Conservation (phyloP, 2,113 vertebrate species). For the Cyprinodon tularosa region DNA sequence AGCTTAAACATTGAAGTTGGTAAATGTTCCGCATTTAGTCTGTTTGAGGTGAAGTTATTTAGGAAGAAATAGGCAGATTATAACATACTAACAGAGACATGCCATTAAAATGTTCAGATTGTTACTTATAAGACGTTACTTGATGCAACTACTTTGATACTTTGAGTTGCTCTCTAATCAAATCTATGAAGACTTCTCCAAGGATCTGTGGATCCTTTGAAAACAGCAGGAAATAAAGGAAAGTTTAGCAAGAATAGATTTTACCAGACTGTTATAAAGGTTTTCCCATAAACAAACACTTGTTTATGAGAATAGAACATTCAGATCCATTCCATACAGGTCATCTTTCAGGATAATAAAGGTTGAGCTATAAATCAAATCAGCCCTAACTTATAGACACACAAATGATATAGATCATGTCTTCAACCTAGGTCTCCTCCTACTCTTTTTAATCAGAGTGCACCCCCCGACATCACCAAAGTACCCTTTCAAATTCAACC, state of each 20-base stretch:
- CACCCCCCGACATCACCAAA: slow-evolving; percentile 33
- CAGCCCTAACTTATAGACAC: slow-evolving; percentile 73
- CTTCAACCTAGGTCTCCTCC: slow-evolving; percentile 64
- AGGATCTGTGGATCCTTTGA: not conserved
- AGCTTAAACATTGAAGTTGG: too few species aligned
- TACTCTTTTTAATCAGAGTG: slow-evolving; percentile 79
- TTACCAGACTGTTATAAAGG: slow-evolving; percentile 1
- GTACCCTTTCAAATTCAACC: slow-evolving; percentile 77
- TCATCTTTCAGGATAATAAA: slow-evolving; percentile 76
- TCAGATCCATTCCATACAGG: slow-evolving; percentile 72
- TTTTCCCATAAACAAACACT: slow-evolving; percentile 26
- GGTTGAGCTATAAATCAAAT: slow-evolving; percentile 70
- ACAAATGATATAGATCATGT: slow-evolving; percentile 77
- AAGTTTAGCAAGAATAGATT: not conserved
- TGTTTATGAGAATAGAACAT: slow-evolving; percentile 55
- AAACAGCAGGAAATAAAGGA: not conserved
- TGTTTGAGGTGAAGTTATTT: too few species aligned
- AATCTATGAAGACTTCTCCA: too few species aligned
- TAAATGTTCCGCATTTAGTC: too few species aligned
- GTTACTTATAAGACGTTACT: too few species aligned
- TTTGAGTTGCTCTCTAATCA: too few species aligned
- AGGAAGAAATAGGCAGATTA: too few species aligned
- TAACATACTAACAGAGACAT: too few species aligned
- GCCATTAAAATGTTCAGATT: too few species aligned
- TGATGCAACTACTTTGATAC: too few species aligned